These are phyloP conservation scores for Lasioglossum vierecki DNA, from an alignment of 2,888 invertebrate species.

Conservation along the genomic window DNA sequence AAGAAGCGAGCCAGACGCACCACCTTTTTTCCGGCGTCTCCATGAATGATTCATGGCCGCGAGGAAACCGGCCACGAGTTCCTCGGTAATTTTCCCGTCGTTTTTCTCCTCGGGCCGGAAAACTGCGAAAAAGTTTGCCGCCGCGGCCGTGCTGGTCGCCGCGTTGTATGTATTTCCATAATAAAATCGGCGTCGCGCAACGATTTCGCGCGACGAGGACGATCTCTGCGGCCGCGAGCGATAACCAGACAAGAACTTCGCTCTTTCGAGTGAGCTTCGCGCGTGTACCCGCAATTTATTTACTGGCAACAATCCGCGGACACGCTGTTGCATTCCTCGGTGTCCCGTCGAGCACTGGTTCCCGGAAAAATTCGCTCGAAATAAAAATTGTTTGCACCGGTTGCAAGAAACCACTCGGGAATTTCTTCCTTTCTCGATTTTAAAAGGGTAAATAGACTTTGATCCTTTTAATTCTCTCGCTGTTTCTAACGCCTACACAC, in stretches of 20 bases:
- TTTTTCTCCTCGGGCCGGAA: conserved; percentile 16
- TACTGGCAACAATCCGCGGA: neutral
- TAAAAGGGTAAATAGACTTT: too few species aligned
- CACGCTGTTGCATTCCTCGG: neutral
- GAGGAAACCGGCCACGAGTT: conserved; percentile 48
- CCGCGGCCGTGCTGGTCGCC: conserved; percentile 13
- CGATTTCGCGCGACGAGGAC: conserved; percentile 12
- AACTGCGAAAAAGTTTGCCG: conserved; percentile 56
- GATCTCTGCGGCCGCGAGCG: neutral
- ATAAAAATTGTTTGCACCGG: neutral
- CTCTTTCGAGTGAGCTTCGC: neutral
- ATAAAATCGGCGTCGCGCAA: conserved; percentile 50
- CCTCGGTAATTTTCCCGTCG: neutral
- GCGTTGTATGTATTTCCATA: conserved; percentile 54
- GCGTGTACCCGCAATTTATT: neutral
- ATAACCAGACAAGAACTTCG: neutral
- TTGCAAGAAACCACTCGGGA: neutral
- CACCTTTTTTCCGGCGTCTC: conserved; percentile 31
- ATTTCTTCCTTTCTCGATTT: too few species aligned
- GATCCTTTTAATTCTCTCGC: too few species aligned
- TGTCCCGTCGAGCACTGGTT: neutral
- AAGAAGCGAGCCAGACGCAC: conserved; percentile 49
- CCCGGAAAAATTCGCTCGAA: neutral
- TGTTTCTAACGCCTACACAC: too few species aligned
- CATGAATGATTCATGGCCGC: conserved; percentile 68